These are phyloP conservation scores for fruit fly (Drosophila melanogaster) DNA, from an alignment of 1,140 invertebrate species.

Conservation along the genomic window Release_6_plus_ISO1_MT NT_033777.3:17998001-17998500, in stretches of 20 bases:
- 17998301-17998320: conserved; percentile 8
- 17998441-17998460: too few relatives aligned
- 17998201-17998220: conserved; percentile 1
- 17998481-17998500: too few relatives aligned
- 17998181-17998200: conserved; percentile 12
- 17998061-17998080: conserved; percentile 18
- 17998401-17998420: neutral
- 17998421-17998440: too few relatives aligned
- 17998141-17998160: conserved; percentile 60
- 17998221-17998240: conserved; percentile 1
- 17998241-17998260: conserved; percentile 13
- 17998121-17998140: conserved; percentile 33
- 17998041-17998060: conserved; percentile 23
- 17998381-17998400: too few relatives aligned
- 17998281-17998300: conserved; percentile 17
- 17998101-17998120: neutral
- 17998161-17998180: conserved; percentile 73
- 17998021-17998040: conserved; percentile 45
- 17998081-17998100: conserved; percentile 1
- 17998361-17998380: neutral
- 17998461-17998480: too few relatives aligned
- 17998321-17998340: conserved; percentile 1
- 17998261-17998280: conserved; percentile 72
- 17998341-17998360: neutral
- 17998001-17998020: neutral